Evolutionary conservation across 2,888 invertebrate genomes (phyloP).

Genomic region (Sericinus montela): DNA sequence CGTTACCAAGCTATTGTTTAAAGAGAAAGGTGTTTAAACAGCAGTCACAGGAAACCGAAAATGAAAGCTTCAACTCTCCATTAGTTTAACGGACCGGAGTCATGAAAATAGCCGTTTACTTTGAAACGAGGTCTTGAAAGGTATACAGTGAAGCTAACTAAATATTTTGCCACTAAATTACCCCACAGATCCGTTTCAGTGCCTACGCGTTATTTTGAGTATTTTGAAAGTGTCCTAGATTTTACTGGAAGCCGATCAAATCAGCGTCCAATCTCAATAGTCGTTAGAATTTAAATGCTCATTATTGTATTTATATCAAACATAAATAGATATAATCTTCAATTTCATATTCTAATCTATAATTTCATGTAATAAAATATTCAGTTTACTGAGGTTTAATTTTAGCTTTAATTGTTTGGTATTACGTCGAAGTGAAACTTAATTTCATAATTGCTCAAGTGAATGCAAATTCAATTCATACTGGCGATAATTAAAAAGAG

Average conservation of each 20-base stretch:
- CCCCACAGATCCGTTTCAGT: not conserved
- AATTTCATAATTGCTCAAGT: too few species aligned
- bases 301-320: not conserved
- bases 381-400: not conserved
- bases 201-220: conserved; percentile 2
- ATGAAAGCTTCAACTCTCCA: conserved; percentile 25
- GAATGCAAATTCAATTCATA: not conserved
- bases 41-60: conserved; percentile 33
- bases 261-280: not conserved
- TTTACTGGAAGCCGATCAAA: not conserved
- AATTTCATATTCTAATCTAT: not conserved
- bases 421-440: not conserved
- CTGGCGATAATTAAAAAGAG: not conserved
- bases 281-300: not conserved
- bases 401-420: not conserved
- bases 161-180: conserved; percentile 9
- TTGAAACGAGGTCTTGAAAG: conserved; percentile 4
- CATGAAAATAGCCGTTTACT: conserved; percentile 10
- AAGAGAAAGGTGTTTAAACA: conserved; percentile 56
- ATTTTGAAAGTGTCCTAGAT: conserved; percentile 9
- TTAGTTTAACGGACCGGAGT: conserved; percentile 16
- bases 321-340: too few species aligned
- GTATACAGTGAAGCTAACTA: conserved; percentile 3
- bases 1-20: conserved; percentile 33
- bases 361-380: not conserved